Evolutionary conservation across 2,888 invertebrate genomes (phyloP), one percentile per base, ranked within the genome.

Genomic region (Alentia gelatinosa): DNA sequence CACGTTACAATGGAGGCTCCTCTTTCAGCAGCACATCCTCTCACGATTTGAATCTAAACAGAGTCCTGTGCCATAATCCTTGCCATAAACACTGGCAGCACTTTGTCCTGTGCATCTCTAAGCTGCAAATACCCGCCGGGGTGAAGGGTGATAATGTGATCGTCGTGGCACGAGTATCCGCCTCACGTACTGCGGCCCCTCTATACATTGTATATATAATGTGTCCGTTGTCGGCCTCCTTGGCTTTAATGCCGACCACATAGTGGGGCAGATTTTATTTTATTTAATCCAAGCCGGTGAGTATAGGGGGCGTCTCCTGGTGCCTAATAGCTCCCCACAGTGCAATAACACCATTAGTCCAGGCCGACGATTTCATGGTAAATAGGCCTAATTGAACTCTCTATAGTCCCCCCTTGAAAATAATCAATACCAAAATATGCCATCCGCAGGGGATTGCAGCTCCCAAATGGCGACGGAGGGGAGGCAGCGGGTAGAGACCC

Each of bases 381-480:
- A 79, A 79, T 79, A 79, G 79, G 79, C 79, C 79, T 79, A 37
- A 79, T 79, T 79, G 79, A 79, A 79, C 79, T 79, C 79, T 79
- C 79, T 79, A 79, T 79, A 79, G 79, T 79, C 39, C 23, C 79
- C 37, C 79, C 79, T 63, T 33, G 79, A 79, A 79, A 37, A 79
- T 79, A 79, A 79, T 79, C 79, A 79, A 79, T 79, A 79, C 79
- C 79, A 79, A 79, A 79, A 79, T 79, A 79, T 79, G 79, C 23
- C 37, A 39, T 39, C 37, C 37, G 79, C 79, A 23, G 79, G 79
- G 79, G 79, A 37, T 37, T 35, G 79, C 37, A 19, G 35, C 79
- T 79, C 79, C 37, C 37, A 15, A 79, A 39, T 37, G 79, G 68
- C 68, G 68, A 15, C 12, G 30, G 68, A 39, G 79, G 3, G 79